Conservation (phyloP, 2,113 vertebrate species). For the Passer montanus region DNA sequence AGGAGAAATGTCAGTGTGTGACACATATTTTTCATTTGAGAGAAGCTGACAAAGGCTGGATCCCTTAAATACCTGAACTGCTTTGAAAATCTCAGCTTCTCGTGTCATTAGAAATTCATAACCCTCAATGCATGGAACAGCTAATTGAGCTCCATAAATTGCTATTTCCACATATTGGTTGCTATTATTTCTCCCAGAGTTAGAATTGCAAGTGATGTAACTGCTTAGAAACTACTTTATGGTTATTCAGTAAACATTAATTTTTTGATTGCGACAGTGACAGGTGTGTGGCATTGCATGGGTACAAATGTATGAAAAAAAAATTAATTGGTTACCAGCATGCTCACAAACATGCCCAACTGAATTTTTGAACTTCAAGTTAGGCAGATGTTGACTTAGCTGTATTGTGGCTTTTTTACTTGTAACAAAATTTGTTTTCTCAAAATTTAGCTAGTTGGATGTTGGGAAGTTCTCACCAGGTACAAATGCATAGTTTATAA, state of each 20-base stretch:
- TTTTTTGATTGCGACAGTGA: neutral
- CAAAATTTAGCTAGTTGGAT: neutral
- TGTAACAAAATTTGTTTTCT: neutral
- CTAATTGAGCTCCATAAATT: neutral
- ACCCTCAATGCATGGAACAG: neutral
- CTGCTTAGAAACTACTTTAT: neutral
- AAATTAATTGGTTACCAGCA: neutral
- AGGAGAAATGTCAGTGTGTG: neutral
- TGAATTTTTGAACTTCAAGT: neutral
- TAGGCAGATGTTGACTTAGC: neutral
- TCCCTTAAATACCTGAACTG: neutral
- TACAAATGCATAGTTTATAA: neutral
- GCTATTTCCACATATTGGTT: neutral
- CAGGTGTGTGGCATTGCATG: neutral
- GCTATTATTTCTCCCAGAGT: neutral
- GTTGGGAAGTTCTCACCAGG: neutral
- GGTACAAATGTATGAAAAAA: neutral
- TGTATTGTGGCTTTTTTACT: rapidly evolving
- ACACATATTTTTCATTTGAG: neutral
- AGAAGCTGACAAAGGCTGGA: neutral
- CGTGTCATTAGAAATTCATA: neutral
- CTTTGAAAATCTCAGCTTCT: neutral
- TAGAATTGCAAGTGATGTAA: neutral
- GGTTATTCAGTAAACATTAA: neutral
- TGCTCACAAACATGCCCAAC: rapidly evolving